Conservation (phyloP, 1,140 invertebrate genomes). For the Anagrus nilaparvatae region DNA sequence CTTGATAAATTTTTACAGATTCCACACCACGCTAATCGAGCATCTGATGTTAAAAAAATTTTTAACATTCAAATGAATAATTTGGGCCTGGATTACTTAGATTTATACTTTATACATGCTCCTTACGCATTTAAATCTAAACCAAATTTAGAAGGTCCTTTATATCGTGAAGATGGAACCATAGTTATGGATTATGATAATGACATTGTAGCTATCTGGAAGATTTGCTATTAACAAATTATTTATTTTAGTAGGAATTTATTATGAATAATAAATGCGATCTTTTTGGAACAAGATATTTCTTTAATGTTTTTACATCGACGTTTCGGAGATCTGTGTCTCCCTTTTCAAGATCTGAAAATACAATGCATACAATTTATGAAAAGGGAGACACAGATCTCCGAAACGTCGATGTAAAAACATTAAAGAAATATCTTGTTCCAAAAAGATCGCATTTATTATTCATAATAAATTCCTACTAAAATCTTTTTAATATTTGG, state of each 20-base stretch:
- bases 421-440: no score
- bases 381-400: no score
- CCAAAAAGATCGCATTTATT: no score
- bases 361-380: no score
- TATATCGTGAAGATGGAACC: slow-evolving; percentile 47
- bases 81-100: slow-evolving; percentile 67
- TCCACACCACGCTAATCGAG: slow-evolving; percentile 51
- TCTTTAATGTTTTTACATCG: no score
- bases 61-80: slow-evolving; percentile 60
- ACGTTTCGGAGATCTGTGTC: no score
- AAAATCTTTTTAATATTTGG: neutral
- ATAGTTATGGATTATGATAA: slow-evolving; percentile 55
- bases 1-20: slow-evolving; percentile 41
- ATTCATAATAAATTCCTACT: neutral
- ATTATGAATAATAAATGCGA: no score
- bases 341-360: no score
- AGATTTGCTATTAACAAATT: slow-evolving; percentile 38
- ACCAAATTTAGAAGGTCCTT: slow-evolving; percentile 36
- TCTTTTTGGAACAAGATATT: slow-evolving; percentile 6
- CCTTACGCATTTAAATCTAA: slow-evolving; percentile 56
- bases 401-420: no score
- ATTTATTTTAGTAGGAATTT: no score
- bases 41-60: slow-evolving; percentile 59
- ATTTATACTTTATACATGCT: slow-evolving; percentile 74
- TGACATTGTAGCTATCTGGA: slow-evolving; percentile 61